Percentiles rank a stretch among this genome's conserved stretches.
These are phyloP conservation scores for Anastrepha obliqua DNA, from an alignment of 1,140 invertebrate genomes.

Conservation along the genomic window DNA sequence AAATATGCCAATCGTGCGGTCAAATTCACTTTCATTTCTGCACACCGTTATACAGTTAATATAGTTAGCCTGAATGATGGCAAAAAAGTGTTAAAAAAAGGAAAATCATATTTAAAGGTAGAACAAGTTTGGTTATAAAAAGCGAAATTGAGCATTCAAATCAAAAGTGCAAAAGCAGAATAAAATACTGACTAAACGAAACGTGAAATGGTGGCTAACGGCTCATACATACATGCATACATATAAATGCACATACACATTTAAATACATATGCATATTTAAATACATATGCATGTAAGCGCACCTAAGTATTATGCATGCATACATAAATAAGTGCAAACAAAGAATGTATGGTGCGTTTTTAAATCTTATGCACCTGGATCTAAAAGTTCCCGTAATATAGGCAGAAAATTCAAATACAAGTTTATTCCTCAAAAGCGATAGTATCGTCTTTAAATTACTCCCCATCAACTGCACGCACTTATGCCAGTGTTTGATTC, in stretches of 20 bases:
- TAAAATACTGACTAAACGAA: neutral
- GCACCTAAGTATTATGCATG: too few species aligned
- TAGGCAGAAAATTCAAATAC: too few species aligned
- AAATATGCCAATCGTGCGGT: constrained; percentile 41
- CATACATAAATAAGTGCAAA: too few species aligned
- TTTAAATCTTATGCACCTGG: too few species aligned
- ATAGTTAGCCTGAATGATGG: neutral
- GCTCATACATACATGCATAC: neutral
- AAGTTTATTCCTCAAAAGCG: too few species aligned
- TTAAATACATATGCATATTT: neutral
- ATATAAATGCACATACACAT: neutral
- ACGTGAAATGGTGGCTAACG: constrained; percentile 31
- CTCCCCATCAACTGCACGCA: too few species aligned
- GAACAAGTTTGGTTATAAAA: constrained; percentile 20
- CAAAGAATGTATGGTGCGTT: too few species aligned
- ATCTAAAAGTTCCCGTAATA: too few species aligned
- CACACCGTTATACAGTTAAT: neutral
- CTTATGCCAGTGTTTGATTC: too few species aligned
- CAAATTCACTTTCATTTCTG: constrained; percentile 44
- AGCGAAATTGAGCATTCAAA: constrained; percentile 11
- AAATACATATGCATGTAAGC: too few species aligned
- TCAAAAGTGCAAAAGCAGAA: constrained; percentile 42
- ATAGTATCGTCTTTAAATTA: too few species aligned
- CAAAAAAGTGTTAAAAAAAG: neutral
- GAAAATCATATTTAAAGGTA: neutral